Base-by-base conservation (phyloP, 2,113 vertebrate genomes). In the Propithecus coquereli region DNA sequence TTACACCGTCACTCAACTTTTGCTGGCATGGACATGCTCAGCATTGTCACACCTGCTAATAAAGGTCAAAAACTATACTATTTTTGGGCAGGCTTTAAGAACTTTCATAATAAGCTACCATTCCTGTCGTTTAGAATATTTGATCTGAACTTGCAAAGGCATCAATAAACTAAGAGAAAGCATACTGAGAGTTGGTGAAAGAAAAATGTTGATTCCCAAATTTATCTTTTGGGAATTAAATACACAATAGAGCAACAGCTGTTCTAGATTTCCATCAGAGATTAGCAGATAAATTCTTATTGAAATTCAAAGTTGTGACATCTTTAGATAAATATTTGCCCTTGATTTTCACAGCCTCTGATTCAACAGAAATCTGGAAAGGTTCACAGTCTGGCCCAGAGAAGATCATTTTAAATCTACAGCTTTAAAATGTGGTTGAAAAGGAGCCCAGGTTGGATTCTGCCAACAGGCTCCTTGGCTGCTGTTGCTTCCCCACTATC, bases 261-360 rank as follows among this genome's bases (percentile, higher is more conserved):
- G 91, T 81, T 97, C 59, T 87, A 85, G 86, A 86, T 70, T 91
- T 70, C 93, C 82, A 83, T 70, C 91, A 84, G 94, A 97, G 76
- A 94, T 95, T 84, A 97, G 93, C 92, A 79, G 94, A 95, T 92
- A 96, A 97, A n/a, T 96, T 97, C 96, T 94, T 91, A 96, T 73
- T 96, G 93, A 96, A 91, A 97, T 97, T 93, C 93, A 94, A 95
- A 97, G 97, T 96, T 96, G 94, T 97, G 96, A 96, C 96, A 97
- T 96, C 93, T 97, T 96, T 77, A 96, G 93, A 96, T 97, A 97
- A 97, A 96, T 97, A 97, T 97, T 97, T 97, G 97, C 91, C 91
- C 95, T 94, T 96, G 87, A 93, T 96, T 96, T 97, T 97, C 93
- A 98, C 88, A 97, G 91, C 52, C 95, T 97, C 83, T 80, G 91